Base-by-base conservation (phyloP, 23 tunicate genomes). In the Corella eumyota region DNA sequence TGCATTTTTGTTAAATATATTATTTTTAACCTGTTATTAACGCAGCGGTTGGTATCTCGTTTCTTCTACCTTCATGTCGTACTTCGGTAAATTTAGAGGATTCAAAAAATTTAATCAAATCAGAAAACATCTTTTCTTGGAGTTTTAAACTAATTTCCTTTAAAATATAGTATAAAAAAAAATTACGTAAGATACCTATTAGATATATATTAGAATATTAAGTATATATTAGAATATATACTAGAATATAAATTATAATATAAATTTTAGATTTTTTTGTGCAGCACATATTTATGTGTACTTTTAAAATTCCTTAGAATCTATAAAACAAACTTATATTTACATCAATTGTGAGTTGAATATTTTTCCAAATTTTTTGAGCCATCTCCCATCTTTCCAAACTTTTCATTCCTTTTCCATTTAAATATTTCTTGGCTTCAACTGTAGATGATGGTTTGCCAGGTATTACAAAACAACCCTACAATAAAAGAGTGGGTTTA, bases 31-130 rank as follows among this genome's bases (percentile, higher is more conserved):
- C 90, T 17, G 90, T 81, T 29, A 76, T 72, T 11, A 81, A 45
- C 0, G 78, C 79, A 24, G 90, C 90, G 36, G 90, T 61, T 19
- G 90, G 79, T n/a, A 81, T 81, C 60, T 81, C 90, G 2, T 79
- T 30, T 36, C 62, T 54, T 30, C 0, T 69, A 49, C 50, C 45
- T 32, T 49, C 33, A 33, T 25, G 30, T 25, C 45, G 25, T 15
- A 25, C 21, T 11, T n/a, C 25, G 6, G 31, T 53, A n/a, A 9
- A 2, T 7, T 15, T 34, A 11, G 49, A 24, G n/a, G 32, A 19
- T 9, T 47, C 15, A 27, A 72, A 50, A 37, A 21, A 61, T 1
- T 65, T 1, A 6, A 72, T 61, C 51, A 72, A 45, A 20, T 61
- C 61, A 17, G 7, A 22, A 49, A 72, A 72, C 6, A 72, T 30